Evolutionary conservation across 2,797 vertebrate species (phyloP).

Genomic region (Anableps anableps): DNA sequence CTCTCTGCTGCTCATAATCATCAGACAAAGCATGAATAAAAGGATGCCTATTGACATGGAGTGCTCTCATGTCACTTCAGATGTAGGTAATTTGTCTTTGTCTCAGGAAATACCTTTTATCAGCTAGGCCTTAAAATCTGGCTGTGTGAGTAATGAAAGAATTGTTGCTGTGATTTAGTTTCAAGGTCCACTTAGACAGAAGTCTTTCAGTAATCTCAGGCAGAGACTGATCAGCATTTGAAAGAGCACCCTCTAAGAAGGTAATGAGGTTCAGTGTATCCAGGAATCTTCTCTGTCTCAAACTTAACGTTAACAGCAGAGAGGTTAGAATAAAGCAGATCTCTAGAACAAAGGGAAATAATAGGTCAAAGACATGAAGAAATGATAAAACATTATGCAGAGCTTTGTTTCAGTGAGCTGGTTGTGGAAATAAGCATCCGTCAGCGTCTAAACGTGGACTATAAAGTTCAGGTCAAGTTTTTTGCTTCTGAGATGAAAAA

Average conservation of each 20-base stretch:
- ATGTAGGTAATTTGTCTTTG: slow-evolving; percentile 34
- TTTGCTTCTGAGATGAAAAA: slow-evolving; percentile 37
- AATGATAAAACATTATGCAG: slow-evolving; percentile 24
- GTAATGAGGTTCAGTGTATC: slow-evolving; percentile 54
- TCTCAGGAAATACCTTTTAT: slow-evolving; percentile 43
- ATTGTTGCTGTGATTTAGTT: slow-evolving; percentile 50
- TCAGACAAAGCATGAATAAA: slow-evolving; percentile 21
- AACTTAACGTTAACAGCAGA: slow-evolving; percentile 22
- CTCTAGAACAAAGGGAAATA: slow-evolving; percentile 19
- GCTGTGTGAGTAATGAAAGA: slow-evolving; percentile 23
- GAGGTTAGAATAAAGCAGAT: not conserved
- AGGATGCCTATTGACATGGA: not conserved
- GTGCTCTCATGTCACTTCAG: slow-evolving; percentile 23
- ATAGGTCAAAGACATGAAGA: slow-evolving; percentile 21
- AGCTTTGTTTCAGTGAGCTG: slow-evolving; percentile 2
- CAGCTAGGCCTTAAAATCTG: slow-evolving; percentile 23
- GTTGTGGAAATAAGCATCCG: slow-evolving; percentile 12
- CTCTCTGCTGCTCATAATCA: slow-evolving; percentile 17
- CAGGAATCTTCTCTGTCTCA: slow-evolving; percentile 27
- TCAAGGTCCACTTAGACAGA: slow-evolving; percentile 45
- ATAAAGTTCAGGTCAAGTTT: slow-evolving; percentile 37
- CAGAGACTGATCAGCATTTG: slow-evolving; percentile 52
- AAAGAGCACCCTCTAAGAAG: slow-evolving; percentile 54
- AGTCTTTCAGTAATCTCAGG: slow-evolving; percentile 48
- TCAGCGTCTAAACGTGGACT: slow-evolving; percentile 24